Evolutionary conservation across 1,140 invertebrate genomes (phyloP), one percentile per base, ranked within the genome.

Genomic region (Carposina sasakii): DNA sequence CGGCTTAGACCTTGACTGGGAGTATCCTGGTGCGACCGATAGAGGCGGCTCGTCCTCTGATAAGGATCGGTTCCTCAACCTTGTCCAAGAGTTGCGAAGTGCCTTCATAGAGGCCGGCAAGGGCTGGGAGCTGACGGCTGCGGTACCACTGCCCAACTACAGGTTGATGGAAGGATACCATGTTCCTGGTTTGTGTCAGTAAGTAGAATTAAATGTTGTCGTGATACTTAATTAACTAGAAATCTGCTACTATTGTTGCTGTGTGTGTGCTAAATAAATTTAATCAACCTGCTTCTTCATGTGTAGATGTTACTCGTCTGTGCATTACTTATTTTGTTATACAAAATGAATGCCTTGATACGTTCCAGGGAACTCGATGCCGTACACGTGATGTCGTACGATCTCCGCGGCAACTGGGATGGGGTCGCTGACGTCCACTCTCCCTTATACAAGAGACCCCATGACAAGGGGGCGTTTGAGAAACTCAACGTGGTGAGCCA

Each of bases 371-470:
- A 88, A 21, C 50, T 95, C 13, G 93, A 96, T 70, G 94, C 93
- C 3, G 90, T 96, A 41, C 94, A 96, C 66, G 92, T 94, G 9
- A 96, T 96, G 95, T 89, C 94, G 0, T 98, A 98, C 70, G 96
- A 97, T 85, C 86, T 97, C 13, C 88, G 95, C 55, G 96, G 96
- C 19, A 95, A 96, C 62, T 97, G 95, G 95, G 95, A 93, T 4
- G 93, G 93, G 26, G 94, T 94, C 60, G 95, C 95, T 1, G 94
- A 96, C 66, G 91, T 92, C 0, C 94, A 96, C 66, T 95, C 93
- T 64, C 93, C 94, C 2, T 85, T 96, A 0, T 95, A 94, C 64
- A 92, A 90, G 68, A 81, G 94, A 48, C 93, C 93, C 0, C 91
- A 93, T 57, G 94, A 96, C 76, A 92, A 95, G 69, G 95, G 91